Conservation (phyloP, 1,140 invertebrate species). For the Nebria ingens region DNA sequence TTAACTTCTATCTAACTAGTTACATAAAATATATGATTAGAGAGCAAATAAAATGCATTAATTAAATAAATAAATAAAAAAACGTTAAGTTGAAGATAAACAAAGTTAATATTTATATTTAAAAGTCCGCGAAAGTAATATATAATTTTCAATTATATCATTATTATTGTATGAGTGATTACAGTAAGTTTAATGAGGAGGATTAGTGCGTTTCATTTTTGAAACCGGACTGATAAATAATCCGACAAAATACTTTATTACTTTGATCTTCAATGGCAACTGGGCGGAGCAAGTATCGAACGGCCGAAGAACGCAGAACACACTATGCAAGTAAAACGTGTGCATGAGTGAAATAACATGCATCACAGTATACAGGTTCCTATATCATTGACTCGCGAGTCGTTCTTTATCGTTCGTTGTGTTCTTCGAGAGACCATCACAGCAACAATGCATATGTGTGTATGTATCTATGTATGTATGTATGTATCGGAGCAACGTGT, state of each 20-base stretch:
- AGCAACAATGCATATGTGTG: neutral
- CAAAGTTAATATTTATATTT: too few relatives aligned
- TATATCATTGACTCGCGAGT: neutral
- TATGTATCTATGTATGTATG: neutral
- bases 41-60: too few relatives aligned
- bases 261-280: conserved; percentile 11
- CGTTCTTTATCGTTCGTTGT: neutral
- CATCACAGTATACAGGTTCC: neutral
- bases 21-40: too few relatives aligned
- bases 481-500: neutral
- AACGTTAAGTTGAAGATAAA: too few relatives aligned
- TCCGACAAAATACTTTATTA: conserved; percentile 17
- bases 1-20: too few relatives aligned
- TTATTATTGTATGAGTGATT: conserved; percentile 16
- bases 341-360: neutral
- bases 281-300: conserved; percentile 1
- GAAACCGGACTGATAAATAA: conserved; percentile 17
- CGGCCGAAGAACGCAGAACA: neutral
- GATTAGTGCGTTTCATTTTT: conserved; percentile 13
- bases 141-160: conserved; percentile 17
- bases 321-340: neutral
- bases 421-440: too few relatives aligned
- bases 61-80: too few relatives aligned
- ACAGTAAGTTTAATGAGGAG: conserved; percentile 14
- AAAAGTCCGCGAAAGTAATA: conserved; percentile 1